Base-by-base conservation (phyloP, 2,888 invertebrate genomes). In the Zhuqinia jingwanae region DNA sequence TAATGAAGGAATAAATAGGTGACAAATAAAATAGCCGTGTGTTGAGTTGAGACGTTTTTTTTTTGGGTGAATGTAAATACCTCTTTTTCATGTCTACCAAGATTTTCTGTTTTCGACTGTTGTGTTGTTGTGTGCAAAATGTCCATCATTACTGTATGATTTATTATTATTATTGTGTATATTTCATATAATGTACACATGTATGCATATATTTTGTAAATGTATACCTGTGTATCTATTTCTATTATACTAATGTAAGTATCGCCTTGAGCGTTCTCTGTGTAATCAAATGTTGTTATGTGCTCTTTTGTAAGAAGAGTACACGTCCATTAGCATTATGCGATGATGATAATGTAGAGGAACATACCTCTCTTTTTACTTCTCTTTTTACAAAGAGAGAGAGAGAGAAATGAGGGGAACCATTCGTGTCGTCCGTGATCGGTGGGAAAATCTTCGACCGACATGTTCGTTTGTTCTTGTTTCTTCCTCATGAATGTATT, bases 401-500 rank as follows among this genome's bases (percentile, higher is more conserved):
- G n/a, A n/a, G n/a, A n/a, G n/a, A n/a, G 36, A 36, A 8, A 6
- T 36, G 36, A 36, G 65, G 36, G 20, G 20, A 65, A 6, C 65
- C 42, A 17, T 65, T 68, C 68, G 68, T 68, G 68, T 68, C 68
- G 68, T 68, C 45, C 68, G 58, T 77, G 77, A 77, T 77, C 77
- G 77, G 77, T 77, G 56, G 70, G 60, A 80, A 81, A 82, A 82
- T 45, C 75, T 76, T 25, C 56, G 58, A 27, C 83, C 75, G 83
- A 77, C 83, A 83, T 83, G 83, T 83, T 83, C 60, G 60, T 81
- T 45, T 83, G 22, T 82, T 27, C 63, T 75, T 53, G 73, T 50
- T 36, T 75, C 53, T 42, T 68, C 68, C 36, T 82, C 73, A 82
- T 83, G 82, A 76, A 83, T 76, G 76, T 76, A 83, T 83, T 83